A percentile compares a stretch with the other conserved stretches of the same genome.
phyloP scores from a whole-genome alignment of 2,888 invertebrate species.

The Encarsia formosa region DNA sequence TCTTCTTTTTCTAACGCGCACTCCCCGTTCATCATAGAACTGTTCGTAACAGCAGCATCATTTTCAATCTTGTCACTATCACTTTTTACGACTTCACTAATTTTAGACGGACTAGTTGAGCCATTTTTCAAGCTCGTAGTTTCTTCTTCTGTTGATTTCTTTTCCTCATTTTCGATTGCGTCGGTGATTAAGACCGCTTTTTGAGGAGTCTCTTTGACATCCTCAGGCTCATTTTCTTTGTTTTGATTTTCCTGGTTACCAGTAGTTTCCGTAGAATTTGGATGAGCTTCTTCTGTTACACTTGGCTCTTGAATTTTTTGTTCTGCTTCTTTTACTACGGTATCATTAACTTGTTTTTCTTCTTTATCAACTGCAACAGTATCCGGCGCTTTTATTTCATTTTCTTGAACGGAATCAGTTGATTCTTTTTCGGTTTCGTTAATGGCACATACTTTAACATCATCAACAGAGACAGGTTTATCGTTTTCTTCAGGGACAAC shows the following conservation, averaged over 20 bases:
- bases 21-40: conserved; percentile 33
- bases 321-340: conserved; percentile 3
- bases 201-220: conserved; percentile 12
- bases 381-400: conserved; percentile 4
- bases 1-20: conserved; percentile 37
- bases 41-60: conserved; percentile 32
- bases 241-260: conserved; percentile 9
- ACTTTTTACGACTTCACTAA: conserved; percentile 27
- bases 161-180: conserved; percentile 11
- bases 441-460: conserved; percentile 2
- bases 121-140: conserved; percentile 41
- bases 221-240: conserved; percentile 15
- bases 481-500: conserved; percentile 2
- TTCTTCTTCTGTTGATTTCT: background rate
- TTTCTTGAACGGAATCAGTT: conserved; percentile 16
- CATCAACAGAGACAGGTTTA: background rate
- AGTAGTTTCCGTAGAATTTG: background rate
- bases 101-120: conserved; percentile 46
- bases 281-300: background rate
- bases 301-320: conserved; percentile 5
- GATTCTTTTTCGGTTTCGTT: conserved; percentile 2
- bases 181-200: conserved; percentile 13
- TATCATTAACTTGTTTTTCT: conserved; percentile 14
- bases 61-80: conserved; percentile 25
- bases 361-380: background rate